phyloP scores from a whole-genome alignment of 2,113 vertebrate genomes.

The Smithornis capensis region DNA sequence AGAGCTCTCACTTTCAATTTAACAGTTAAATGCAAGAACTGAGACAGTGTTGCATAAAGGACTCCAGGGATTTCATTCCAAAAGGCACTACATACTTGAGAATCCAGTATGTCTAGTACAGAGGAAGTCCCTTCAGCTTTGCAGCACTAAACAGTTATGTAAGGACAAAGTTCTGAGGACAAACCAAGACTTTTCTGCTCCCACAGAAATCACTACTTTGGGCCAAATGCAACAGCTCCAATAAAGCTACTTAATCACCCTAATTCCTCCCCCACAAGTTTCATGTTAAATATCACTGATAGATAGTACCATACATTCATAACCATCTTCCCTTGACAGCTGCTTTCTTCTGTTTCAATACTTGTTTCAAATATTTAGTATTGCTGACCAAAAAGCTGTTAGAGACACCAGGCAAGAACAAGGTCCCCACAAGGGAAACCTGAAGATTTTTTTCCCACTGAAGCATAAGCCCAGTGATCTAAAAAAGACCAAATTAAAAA shows the following conservation, averaged over 20 bases:
- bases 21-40: conserved; percentile 13
- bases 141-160: neutral
- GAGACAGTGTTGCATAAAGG: neutral
- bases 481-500: neutral
- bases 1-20: neutral
- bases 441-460: neutral
- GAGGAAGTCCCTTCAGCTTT: conserved; percentile 2
- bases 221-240: neutral
- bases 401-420: neutral
- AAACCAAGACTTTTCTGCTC: neutral
- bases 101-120: neutral
- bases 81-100: conserved; percentile 12
- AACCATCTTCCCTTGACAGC: neutral
- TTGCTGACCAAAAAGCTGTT: neutral
- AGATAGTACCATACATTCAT: neutral
- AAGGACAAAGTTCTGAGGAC: neutral
- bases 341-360: neutral
- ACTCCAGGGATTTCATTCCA: conserved; percentile 34
- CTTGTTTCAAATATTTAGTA: neutral
- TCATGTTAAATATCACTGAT: neutral
- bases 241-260: neutral
- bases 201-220: neutral
- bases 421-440: neutral
- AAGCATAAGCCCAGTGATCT: neutral
- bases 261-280: neutral